Evolutionary conservation across 2,797 vertebrate genomes (phyloP).

Genomic region (Epinephelus coioides): DNA sequence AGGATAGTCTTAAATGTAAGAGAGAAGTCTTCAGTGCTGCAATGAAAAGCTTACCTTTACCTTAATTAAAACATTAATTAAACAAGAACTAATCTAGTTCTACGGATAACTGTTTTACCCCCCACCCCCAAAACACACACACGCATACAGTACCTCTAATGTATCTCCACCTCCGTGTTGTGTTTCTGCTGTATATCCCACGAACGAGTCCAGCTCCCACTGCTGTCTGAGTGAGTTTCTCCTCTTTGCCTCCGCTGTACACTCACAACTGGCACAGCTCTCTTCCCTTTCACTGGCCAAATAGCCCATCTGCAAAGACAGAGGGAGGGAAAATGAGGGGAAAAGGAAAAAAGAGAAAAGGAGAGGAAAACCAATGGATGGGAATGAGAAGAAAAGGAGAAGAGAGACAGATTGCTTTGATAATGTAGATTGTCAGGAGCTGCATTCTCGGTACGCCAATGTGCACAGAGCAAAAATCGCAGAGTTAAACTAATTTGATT

Average conservation of each 20-base stretch:
- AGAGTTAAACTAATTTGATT: constrained; percentile 81
- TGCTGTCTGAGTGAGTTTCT: constrained; percentile 57
- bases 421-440: constrained; percentile 82
- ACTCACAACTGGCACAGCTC: constrained; percentile 72
- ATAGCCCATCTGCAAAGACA: constrained; percentile 76
- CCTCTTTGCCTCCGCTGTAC: constrained; percentile 55
- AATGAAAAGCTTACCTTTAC: background rate
- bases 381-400: constrained; percentile 54
- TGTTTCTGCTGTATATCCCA: constrained; percentile 61
- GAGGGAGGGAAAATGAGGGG: constrained; percentile 54
- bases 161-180: constrained; percentile 43
- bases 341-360: constrained; percentile 37
- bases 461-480: constrained; percentile 72
- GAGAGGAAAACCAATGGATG: constrained; percentile 45
- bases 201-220: constrained; percentile 45
- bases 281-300: constrained; percentile 61
- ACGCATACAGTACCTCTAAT: constrained; percentile 68
- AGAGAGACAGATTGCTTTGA: constrained; percentile 75
- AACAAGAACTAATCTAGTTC: constrained; percentile 2
- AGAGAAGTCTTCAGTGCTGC: background rate
- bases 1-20: background rate
- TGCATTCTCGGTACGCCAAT: constrained; percentile 77
- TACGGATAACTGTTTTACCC: background rate
- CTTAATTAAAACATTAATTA: background rate
- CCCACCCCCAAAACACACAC: background rate